Evolutionary conservation across 2,113 vertebrate genomes (phyloP).

Genomic region (Tragulus kanchil): DNA sequence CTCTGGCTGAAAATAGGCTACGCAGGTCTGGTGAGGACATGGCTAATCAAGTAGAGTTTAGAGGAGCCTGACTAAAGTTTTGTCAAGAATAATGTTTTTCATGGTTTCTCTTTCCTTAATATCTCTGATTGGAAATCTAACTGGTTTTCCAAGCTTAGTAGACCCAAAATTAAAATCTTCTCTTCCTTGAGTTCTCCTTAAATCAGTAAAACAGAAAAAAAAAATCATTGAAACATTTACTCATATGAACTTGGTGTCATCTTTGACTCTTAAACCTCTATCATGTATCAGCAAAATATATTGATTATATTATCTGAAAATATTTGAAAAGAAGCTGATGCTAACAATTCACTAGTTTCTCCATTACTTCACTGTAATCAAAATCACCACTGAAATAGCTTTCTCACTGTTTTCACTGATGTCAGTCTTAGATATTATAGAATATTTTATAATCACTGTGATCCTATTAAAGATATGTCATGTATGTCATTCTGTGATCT

Average conservation of each 20-base stretch:
- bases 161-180: neutral
- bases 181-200: neutral
- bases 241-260: neutral
- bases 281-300: neutral
- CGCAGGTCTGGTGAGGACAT: too few relatives aligned
- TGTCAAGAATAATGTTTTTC: neutral
- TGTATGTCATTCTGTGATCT: neutral
- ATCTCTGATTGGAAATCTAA: neutral
- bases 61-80: too few relatives aligned
- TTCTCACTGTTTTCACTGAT: neutral
- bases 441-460: neutral
- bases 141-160: neutral
- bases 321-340: neutral
- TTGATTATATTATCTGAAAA: neutral
- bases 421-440: neutral
- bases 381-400: neutral
- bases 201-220: neutral
- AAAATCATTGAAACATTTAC: neutral
- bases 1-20: too few relatives aligned
- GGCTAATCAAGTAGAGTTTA: too few relatives aligned
- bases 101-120: neutral
- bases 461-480: neutral
- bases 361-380: fast-evolving
- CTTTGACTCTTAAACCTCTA: neutral
- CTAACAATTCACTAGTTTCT: neutral